Percentiles rank a stretch among this genome's conserved stretches.
Conservation (phyloP, 2,113 vertebrate genomes). For the Neodon shergylaensis region DNA sequence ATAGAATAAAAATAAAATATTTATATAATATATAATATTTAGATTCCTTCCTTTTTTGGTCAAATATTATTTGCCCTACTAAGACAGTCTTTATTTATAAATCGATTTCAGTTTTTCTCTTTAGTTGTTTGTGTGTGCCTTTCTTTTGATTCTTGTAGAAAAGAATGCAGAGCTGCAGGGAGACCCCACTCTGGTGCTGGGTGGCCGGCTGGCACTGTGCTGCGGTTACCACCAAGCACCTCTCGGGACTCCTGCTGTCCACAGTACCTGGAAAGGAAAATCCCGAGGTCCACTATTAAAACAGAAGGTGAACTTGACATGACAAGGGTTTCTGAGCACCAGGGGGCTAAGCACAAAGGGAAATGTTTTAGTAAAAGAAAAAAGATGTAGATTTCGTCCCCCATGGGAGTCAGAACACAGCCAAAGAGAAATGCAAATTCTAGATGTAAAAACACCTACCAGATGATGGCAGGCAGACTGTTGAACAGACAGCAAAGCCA, state of each 20-base stretch:
- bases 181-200: slow-evolving; percentile 9
- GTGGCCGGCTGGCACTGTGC: not conserved
- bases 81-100: slow-evolving; percentile 7
- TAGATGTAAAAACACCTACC: slow-evolving; percentile 38
- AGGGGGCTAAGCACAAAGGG: not conserved
- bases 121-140: not conserved
- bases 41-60: slow-evolving; percentile 26
- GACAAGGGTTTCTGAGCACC: not conserved
- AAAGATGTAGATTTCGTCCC: slow-evolving; percentile 30
- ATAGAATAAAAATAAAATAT: no score
- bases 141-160: slow-evolving; percentile 51
- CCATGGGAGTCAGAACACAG: not conserved
- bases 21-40: slow-evolving; percentile 1
- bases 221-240: not conserved
- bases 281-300: not conserved
- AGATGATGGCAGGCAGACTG: not conserved
- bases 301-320: not conserved
- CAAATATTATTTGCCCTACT: slow-evolving; percentile 2
- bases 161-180: not conserved
- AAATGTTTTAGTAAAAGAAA: slow-evolving; percentile 33
- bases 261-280: slow-evolving; percentile 47
- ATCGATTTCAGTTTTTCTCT: slow-evolving; percentile 32
- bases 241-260: not conserved
- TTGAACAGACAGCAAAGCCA: not conserved
- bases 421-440: slow-evolving; percentile 42